Percentiles rank a stretch among this genome's conserved stretches.
Conservation (phyloP, 2,888 invertebrate species). For the Netelia inedita region DNA sequence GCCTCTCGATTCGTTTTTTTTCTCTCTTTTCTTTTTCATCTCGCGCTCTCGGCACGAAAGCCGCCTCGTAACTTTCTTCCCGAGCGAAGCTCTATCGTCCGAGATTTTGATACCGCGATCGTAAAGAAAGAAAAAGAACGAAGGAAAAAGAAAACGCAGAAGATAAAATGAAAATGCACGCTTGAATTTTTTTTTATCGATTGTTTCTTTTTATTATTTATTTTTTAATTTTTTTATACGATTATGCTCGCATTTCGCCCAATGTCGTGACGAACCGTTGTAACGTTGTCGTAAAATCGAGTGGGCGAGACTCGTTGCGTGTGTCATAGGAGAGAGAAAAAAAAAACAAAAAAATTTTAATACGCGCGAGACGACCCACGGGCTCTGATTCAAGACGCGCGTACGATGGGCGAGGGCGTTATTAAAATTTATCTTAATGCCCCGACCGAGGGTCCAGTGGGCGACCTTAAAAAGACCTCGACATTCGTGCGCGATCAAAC, state of each 20-base stretch:
- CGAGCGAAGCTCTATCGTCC: neutral
- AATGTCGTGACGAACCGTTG: neutral
- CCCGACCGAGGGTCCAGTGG: constrained; percentile 71
- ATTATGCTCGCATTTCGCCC: neutral
- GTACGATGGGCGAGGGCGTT: constrained; percentile 71
- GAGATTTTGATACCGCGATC: constrained; percentile 14
- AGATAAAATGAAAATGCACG: constrained; percentile 4
- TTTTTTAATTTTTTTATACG: neutral
- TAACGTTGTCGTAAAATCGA: neutral
- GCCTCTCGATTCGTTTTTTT: neutral
- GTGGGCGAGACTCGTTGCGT: neutral
- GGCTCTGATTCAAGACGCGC: constrained; percentile 42
- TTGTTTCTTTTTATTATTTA: neutral
- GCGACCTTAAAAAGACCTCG: constrained; percentile 62
- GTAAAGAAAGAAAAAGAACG: neutral
- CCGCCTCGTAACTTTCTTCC: constrained; percentile 24
- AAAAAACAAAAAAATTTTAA: too few relatives aligned
- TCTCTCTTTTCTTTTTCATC: neutral
- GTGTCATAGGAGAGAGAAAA: neutral
- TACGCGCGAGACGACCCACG: constrained; percentile 36
- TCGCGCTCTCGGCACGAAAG: neutral
- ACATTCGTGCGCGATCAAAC: constrained; percentile 34
- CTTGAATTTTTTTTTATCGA: neutral
- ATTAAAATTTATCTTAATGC: constrained; percentile 80
- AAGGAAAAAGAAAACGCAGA: neutral